Evolutionary conservation across 2,888 invertebrate species (phyloP).

Genomic region (Cerastis leucographa): DNA sequence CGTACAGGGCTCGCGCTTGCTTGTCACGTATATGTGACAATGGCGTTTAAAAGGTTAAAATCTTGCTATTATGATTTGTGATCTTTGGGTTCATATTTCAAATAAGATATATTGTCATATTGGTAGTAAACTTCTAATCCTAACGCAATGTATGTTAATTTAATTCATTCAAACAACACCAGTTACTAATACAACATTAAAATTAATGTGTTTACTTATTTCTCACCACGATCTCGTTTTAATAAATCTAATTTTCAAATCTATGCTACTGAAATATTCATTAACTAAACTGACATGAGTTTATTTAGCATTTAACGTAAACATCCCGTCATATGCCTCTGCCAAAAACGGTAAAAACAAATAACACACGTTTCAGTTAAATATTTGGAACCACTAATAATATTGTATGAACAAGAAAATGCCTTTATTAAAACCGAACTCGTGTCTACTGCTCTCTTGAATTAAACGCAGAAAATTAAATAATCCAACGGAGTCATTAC

Average conservation of each 20-base stretch:
- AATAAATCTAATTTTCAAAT: slow-evolving; percentile 31
- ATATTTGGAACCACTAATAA: slow-evolving; percentile 18
- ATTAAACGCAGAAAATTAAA: not conserved
- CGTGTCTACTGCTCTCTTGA: not conserved
- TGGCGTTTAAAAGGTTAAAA: too few species aligned
- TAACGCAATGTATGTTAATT: not conserved
- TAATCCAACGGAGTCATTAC: too few species aligned
- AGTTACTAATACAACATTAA: slow-evolving; percentile 11
- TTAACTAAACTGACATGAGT: slow-evolving; percentile 19
- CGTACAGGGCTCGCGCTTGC: too few species aligned
- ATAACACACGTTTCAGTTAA: slow-evolving; percentile 15
- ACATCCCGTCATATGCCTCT: slow-evolving; percentile 37
- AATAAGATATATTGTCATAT: not conserved
- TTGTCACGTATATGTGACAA: too few species aligned
- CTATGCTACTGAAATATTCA: slow-evolving; percentile 28
- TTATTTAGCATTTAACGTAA: slow-evolving; percentile 38
- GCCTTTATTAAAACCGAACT: not conserved
- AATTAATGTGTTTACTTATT: slow-evolving; percentile 6
- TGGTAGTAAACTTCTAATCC: not conserved
- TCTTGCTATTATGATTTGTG: not conserved
- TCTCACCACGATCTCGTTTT: not conserved
- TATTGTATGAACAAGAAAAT: not conserved
- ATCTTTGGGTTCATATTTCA: not conserved
- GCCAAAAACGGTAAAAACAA: slow-evolving; percentile 24
- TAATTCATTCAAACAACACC: not conserved